These are phyloP conservation scores for Podotricha telesiphe DNA, from an alignment of 2,888 invertebrate genomes.

Conservation along the genomic window DNA sequence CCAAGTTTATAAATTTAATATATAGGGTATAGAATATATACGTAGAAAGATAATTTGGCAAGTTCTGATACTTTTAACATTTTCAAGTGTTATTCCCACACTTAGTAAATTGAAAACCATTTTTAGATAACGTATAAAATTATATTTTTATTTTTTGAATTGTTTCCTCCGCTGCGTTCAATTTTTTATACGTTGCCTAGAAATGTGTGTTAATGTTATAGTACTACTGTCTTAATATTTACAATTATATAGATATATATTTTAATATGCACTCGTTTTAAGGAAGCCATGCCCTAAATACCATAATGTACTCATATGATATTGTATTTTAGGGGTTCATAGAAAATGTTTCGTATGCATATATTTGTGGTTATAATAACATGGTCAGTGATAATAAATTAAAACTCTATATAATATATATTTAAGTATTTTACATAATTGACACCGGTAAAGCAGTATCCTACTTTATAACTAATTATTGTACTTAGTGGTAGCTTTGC, in stretches of 20 bases:
- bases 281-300: not conserved
- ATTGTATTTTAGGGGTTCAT: not conserved
- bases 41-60: slow-evolving; percentile 27
- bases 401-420: slow-evolving; percentile 24
- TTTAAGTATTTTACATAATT: slow-evolving; percentile 61
- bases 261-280: not conserved
- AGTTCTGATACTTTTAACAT: too few species aligned
- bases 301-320: not conserved
- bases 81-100: too few species aligned
- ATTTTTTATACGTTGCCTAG: too few species aligned
- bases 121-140: too few species aligned
- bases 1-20: slow-evolving; percentile 51
- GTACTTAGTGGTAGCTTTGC: slow-evolving; percentile 72
- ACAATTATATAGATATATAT: not conserved
- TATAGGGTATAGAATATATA: slow-evolving; percentile 17
- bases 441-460: slow-evolving; percentile 70
- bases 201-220: too few species aligned
- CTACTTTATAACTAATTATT: slow-evolving; percentile 71
- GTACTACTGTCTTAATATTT: slow-evolving; percentile 4
- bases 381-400: slow-evolving; percentile 36
- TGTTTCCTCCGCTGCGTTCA: too few species aligned
- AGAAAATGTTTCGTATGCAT: not conserved
- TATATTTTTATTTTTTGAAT: too few species aligned
- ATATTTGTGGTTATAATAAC: slow-evolving; percentile 5
- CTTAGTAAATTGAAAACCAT: too few species aligned